Conservation (phyloP, 2,888 invertebrate genomes). For the Cephus nigrinus region DNA sequence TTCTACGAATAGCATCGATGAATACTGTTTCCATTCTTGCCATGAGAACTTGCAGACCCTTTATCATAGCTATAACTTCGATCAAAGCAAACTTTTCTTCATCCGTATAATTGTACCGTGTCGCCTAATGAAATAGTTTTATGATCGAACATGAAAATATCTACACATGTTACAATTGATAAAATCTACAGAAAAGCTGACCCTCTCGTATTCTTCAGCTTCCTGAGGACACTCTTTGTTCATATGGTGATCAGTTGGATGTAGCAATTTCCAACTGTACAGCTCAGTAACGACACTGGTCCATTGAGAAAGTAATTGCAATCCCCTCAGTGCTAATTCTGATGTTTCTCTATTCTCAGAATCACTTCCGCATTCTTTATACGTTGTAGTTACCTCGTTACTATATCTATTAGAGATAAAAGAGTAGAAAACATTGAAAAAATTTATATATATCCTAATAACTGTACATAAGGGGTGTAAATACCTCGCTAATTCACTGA, state of each 20-base stretch:
- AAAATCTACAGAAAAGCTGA: constrained; percentile 56
- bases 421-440: not conserved
- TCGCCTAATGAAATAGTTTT: constrained; percentile 73
- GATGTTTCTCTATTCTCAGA: constrained; percentile 91
- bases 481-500: constrained; percentile 88
- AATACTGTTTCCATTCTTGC: constrained; percentile 98
- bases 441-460: not conserved
- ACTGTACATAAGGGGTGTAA: not conserved
- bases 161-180: constrained; percentile 5
- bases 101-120: constrained; percentile 95
- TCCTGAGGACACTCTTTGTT: constrained; percentile 95
- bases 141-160: constrained; percentile 2
- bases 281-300: constrained; percentile 95
- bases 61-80: constrained; percentile 99
- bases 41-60: constrained; percentile 96
- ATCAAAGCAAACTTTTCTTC: constrained; percentile 98
- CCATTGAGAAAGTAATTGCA: constrained; percentile 96
- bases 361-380: constrained; percentile 93
- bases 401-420: constrained; percentile 48
- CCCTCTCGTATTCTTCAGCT: constrained; percentile 98
- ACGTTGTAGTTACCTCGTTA: constrained; percentile 86
- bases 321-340: constrained; percentile 89
- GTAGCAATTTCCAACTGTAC: constrained; percentile 97
- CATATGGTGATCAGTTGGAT: constrained; percentile 97
- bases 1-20: constrained; percentile 87